Evolutionary conservation across 30 jellyfish, hydroid and myxozoan genomes (phyloP), one percentile per base, ranked within the genome.

Genomic region (Hydractinia echinata): DNA sequence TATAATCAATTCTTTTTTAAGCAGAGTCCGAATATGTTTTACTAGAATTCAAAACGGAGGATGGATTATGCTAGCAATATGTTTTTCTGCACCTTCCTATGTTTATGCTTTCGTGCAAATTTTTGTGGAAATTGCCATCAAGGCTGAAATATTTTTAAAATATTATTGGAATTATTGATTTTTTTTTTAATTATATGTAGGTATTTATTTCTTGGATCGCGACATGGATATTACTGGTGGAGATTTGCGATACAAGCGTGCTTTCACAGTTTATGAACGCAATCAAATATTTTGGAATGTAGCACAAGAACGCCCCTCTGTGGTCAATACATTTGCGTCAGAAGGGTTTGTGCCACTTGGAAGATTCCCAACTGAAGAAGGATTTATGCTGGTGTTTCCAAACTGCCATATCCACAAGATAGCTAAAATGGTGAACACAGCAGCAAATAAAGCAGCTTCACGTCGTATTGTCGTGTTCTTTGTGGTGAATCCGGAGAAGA

Each of bases 331-430:
- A 55, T 87, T 87, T 81, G 90, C 90, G 7, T 39, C 49, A 6
- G 87, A 81, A 53, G 95, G 95, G 14, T 81, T 80, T 67, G 55
- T 74, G 19, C 95, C 95, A 10, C 95, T 87, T 19, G 95, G 95
- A 20, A 72, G 81, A 62, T 86, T 86, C 71, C 95, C 95, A 6
- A 86, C 95, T 6, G 85, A 74, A 15, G 71, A 87, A 62, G 95
- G 84, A 58, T 81, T 80, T 68, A 83, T 87, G 6, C 87, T 87
- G 49, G 95, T 87, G 10, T 87, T 87, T 50, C 95, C 95, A 49
- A 87, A 87, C 55, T 87, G 95, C 80, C 95, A 87, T 67, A 87
- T 87, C 61, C 95, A 87, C 87, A 87, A 87, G 83, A 83, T 87
- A 9, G 74, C 88, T 18, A 87, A 87, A 79, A 68, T 87, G 70